Evolutionary conservation across 2,113 vertebrate genomes (phyloP), one percentile per base, ranked within the genome.

Genomic region (Odocoileus virginianus): DNA sequence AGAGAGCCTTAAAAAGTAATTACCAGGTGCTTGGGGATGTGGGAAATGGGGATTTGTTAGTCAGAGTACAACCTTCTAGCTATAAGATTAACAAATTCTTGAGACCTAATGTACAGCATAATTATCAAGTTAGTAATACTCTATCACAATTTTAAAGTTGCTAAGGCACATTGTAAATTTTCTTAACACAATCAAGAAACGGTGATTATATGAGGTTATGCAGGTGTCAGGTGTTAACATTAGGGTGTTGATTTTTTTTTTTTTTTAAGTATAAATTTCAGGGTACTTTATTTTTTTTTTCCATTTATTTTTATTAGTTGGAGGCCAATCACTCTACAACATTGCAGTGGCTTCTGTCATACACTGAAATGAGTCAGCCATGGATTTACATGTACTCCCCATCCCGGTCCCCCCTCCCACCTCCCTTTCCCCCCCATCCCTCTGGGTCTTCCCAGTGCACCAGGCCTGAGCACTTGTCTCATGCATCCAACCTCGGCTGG

Each of bases 61-160:
- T 76, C 23, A 43, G 36, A 15, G 40, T 43, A 76, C 23, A 76
- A 7, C 43, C 40, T 43, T 43, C 23, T 40, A 43, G 40, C 12
- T 76, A 43, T 43, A 43, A 43, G 36, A 43, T 43, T 76, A 76
- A 76, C 43, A 76, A 43, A 25, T 76, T 27, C 12, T 27, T 25
- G 23, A 13, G 21, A 43, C 40, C 71, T 76, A 43, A 76, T 76
- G 6, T 76, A 27, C 23, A 43, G 6, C 23, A 76, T 27, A 76
- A 23, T 76, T 40, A 76, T 76, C 40, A 43, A 43, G 23, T 76
- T 76, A 43, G 40, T 43, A 76, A 14, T 76, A 43, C 12, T 76
- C 6, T 27, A 15, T 76, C 14, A 27, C 12, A 76, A 6, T 2
- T 0, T 43, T 13, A 43, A 27, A 27, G 7, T 45, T 9, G 2